A percentile compares a stretch with the other conserved stretches of the same genome.
Evolutionary conservation across 2,888 invertebrate species (phyloP).

Genomic region (Drosophila borborema): DNA sequence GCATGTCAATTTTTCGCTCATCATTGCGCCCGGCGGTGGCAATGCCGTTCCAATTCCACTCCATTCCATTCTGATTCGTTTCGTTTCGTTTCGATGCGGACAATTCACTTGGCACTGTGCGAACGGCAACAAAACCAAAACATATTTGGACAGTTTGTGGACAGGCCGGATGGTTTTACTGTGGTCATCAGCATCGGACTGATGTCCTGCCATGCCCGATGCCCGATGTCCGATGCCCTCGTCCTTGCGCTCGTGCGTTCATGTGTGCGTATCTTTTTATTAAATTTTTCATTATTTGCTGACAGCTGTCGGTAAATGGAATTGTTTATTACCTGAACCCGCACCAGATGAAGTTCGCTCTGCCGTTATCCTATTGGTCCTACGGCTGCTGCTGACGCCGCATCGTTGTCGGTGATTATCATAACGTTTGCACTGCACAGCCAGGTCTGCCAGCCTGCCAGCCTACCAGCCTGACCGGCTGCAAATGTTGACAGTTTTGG

Average conservation of each 20-base stretch:
- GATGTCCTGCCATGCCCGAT: neutral
- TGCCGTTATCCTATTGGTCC: conserved; percentile 3
- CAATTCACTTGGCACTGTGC: conserved; percentile 41
- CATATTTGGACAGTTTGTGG: conserved; percentile 80
- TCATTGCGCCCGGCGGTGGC: conserved; percentile 63
- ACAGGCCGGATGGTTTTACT: conserved; percentile 47
- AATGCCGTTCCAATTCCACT: conserved; percentile 21
- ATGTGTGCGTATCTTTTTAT: conserved; percentile 64
- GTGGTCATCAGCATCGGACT: conserved; percentile 38
- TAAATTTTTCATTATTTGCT: conserved; percentile 81
- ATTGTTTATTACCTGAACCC: conserved; percentile 75
- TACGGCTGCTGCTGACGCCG: conserved; percentile 13
- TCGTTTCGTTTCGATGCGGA: conserved; percentile 14
- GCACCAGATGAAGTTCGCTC: conserved; percentile 12
- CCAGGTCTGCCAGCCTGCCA: conserved; percentile 17
- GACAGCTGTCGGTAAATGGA: conserved; percentile 82
- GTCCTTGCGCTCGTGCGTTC: conserved; percentile 5
- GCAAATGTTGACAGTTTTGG: conserved; percentile 69
- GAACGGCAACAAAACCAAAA: conserved; percentile 62
- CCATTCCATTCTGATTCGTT: conserved; percentile 26
- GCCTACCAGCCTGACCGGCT: conserved; percentile 42
- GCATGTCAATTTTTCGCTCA: conserved; percentile 81
- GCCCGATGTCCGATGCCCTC: neutral
- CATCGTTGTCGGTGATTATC: conserved; percentile 71
- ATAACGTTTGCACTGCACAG: conserved; percentile 60